phyloP scores from a whole-genome alignment of 2,888 invertebrate genomes.

The Chrysolina americana region DNA sequence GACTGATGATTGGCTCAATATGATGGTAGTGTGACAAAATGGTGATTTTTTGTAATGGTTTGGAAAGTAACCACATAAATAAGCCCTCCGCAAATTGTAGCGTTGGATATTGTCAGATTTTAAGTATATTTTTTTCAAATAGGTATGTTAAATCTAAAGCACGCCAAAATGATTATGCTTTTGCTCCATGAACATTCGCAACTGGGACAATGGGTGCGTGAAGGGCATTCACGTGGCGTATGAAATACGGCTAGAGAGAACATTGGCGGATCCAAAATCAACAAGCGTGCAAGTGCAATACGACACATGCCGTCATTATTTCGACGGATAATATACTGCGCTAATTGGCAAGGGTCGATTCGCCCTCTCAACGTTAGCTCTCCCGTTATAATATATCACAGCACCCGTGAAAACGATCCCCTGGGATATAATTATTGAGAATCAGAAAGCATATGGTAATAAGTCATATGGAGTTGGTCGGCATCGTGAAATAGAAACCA shows the following conservation, averaged over 20 bases:
- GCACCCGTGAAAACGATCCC: constrained; percentile 62
- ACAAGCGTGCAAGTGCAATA: constrained; percentile 68
- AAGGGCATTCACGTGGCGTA: constrained; percentile 50
- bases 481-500: constrained; percentile 45
- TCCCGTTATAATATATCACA: constrained; percentile 52
- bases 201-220: constrained; percentile 38
- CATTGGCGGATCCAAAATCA: constrained; percentile 58
- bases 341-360: constrained; percentile 66
- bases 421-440: constrained; percentile 63
- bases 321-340: constrained; percentile 65
- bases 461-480: constrained; percentile 54
- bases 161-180: too few relatives aligned
- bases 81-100: too few relatives aligned
- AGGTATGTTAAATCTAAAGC: too few relatives aligned
- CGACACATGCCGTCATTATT: constrained; percentile 69
- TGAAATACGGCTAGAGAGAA: constrained; percentile 38
- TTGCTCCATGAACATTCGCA: background rate
- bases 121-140: too few relatives aligned
- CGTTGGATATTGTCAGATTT: too few relatives aligned
- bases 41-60: too few relatives aligned
- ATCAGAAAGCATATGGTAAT: constrained; percentile 64
- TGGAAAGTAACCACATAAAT: too few relatives aligned
- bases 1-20: too few relatives aligned
- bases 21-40: too few relatives aligned
- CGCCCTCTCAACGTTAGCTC: constrained; percentile 51